Percentiles rank a stretch among this genome's conserved stretches.
Conservation (phyloP, 35 echinoderm and acorn worm genomes). For the Antedon bifida region DNA sequence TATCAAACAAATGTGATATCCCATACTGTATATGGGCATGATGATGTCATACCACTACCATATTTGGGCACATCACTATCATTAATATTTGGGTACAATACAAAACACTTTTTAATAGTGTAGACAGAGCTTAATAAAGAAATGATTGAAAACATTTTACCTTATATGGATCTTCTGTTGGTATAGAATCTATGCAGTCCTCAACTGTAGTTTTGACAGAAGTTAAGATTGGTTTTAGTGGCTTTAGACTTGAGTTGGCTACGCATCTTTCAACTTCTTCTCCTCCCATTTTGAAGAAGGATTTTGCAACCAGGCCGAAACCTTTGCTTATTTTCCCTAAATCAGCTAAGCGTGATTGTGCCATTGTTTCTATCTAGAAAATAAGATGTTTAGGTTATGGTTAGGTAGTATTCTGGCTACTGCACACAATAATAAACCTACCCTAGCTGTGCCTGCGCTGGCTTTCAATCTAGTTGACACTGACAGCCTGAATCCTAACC, state of each 20-base stretch:
- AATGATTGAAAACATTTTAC: not conserved
- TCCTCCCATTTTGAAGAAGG: slow-evolving; percentile 47
- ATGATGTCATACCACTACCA: too few species aligned
- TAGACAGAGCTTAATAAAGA: too few species aligned
- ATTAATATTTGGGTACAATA: too few species aligned
- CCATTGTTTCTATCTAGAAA: slow-evolving; percentile 30
- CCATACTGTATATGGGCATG: too few species aligned
- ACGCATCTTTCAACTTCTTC: slow-evolving; percentile 34
- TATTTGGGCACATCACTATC: too few species aligned
- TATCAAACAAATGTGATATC: too few species aligned
- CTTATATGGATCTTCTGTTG: not conserved
- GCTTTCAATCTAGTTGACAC: too few species aligned
- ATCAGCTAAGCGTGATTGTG: slow-evolving; percentile 56
- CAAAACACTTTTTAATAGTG: too few species aligned
- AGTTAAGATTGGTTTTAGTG: slow-evolving; percentile 20
- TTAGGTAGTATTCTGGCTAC: too few species aligned
- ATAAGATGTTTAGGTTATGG: not conserved
- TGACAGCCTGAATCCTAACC: too few species aligned
- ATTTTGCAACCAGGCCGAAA: slow-evolving; percentile 51
- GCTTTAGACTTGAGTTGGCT: slow-evolving; percentile 51
- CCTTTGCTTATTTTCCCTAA: slow-evolving; percentile 44
- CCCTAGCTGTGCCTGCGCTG: too few species aligned
- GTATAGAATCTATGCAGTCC: slow-evolving; percentile 10
- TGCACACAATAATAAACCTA: too few species aligned
- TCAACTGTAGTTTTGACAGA: slow-evolving; percentile 42